phyloP scores from a whole-genome alignment of 2,113 vertebrate genomes.

The Clinocottus analis region DNA sequence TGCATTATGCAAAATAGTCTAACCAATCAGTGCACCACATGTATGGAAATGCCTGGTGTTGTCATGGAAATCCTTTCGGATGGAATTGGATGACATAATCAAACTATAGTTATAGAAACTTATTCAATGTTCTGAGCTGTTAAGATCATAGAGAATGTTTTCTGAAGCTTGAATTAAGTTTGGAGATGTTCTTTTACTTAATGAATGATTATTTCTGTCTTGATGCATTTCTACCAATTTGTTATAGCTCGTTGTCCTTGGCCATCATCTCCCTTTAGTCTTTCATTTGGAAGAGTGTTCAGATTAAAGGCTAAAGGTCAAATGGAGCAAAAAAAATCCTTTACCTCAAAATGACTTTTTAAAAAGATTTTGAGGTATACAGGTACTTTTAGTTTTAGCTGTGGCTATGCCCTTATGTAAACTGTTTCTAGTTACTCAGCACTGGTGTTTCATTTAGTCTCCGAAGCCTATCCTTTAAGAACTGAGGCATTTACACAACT shows the following conservation, averaged over 20 bases:
- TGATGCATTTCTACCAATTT: not conserved
- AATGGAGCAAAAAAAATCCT: not conserved
- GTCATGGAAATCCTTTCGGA: slow-evolving; percentile 24
- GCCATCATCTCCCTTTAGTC: not conserved
- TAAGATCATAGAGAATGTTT: not conserved
- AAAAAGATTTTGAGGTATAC: not conserved
- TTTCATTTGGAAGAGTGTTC: slow-evolving; percentile 52
- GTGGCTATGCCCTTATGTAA: not conserved
- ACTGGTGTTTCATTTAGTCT: not conserved
- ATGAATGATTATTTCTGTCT: slow-evolving; percentile 7
- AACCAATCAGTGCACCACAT: slow-evolving; percentile 21
- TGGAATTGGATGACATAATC: slow-evolving; percentile 1
- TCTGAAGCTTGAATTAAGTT: slow-evolving; percentile 22
- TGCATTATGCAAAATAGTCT: slow-evolving; percentile 36
- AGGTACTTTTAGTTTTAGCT: not conserved
- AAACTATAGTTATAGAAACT: not conserved
- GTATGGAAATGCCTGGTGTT: slow-evolving; percentile 1
- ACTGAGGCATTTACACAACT: not conserved
- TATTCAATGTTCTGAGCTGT: slow-evolving; percentile 8
- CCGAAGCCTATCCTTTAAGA: not conserved
- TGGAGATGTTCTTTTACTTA: not conserved
- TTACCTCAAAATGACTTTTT: slow-evolving; percentile 16
- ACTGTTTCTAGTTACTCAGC: not conserved
- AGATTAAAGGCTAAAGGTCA: slow-evolving; percentile 42
- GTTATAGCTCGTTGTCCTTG: slow-evolving; percentile 3